A percentile compares a stretch with the other conserved stretches of the same genome.
These are phyloP conservation scores for Pseudomyrmex gracilis DNA, from an alignment of 1,140 invertebrate genomes.

Conservation along the genomic window DNA sequence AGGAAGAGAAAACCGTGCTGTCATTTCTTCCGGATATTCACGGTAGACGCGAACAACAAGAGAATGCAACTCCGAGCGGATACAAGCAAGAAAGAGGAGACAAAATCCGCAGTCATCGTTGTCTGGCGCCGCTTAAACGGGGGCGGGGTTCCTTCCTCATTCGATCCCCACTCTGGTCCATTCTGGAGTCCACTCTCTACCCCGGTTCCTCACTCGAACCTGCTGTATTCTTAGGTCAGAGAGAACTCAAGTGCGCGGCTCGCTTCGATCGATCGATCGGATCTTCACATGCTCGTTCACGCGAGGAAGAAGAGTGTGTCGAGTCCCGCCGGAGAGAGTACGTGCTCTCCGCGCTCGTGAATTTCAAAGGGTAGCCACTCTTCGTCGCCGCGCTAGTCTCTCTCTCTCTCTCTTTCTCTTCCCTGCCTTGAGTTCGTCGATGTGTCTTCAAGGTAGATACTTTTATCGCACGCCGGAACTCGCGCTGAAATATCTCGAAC, in stretches of 20 bases:
- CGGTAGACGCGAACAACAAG: neutral
- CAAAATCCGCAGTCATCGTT: slow-evolving; percentile 71
- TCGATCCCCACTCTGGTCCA: slow-evolving; percentile 60
- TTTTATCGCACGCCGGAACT: slow-evolving; percentile 53
- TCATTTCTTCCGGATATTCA: neutral
- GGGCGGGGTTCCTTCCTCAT: slow-evolving; percentile 61
- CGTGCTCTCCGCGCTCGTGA: slow-evolving; percentile 48
- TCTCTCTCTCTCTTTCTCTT: neutral
- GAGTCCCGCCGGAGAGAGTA: neutral
- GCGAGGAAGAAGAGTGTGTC: slow-evolving; percentile 9
- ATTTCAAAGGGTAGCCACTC: slow-evolving; percentile 51
- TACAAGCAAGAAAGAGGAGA: slow-evolving; percentile 62
- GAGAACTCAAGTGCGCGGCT: slow-evolving; percentile 80
- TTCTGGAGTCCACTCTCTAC: slow-evolving; percentile 73
- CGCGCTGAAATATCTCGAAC: slow-evolving; percentile 52
- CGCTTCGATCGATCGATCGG: slow-evolving; percentile 80
- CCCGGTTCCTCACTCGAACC: slow-evolving; percentile 72
- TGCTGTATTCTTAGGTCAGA: slow-evolving; percentile 83
- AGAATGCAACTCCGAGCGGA: neutral
- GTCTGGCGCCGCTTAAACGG: slow-evolving; percentile 61
- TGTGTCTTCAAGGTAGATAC: slow-evolving; percentile 51
- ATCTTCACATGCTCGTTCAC: slow-evolving; percentile 70
- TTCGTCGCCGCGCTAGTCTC: slow-evolving; percentile 37
- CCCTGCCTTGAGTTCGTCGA: neutral
- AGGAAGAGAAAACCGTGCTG: neutral